A percentile compares a stretch with the other conserved stretches of the same genome.
These are phyloP conservation scores for Panulirus ornatus DNA, from an alignment of 1,140 invertebrate species.

Conservation along the genomic window DNA sequence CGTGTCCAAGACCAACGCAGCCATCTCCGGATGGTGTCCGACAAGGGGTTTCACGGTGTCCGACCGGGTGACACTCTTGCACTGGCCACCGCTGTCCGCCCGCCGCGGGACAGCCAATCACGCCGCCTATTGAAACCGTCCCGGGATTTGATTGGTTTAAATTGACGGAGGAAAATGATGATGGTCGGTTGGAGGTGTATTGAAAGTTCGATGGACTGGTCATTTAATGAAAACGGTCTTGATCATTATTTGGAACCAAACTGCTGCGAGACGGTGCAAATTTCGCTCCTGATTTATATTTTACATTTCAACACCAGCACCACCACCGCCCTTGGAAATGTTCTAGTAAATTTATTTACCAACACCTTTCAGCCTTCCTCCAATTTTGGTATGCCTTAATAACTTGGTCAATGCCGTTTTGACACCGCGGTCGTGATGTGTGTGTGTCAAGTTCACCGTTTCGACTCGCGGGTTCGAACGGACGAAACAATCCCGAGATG, in stretches of 20 bases:
- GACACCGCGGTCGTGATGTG: not conserved
- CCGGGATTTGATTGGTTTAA: conserved; percentile 72
- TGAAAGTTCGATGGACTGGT: conserved; percentile 73
- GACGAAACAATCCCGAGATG: conserved; percentile 26
- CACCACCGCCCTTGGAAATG: conserved; percentile 10
- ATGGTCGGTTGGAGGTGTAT: conserved; percentile 69
- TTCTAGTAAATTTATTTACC: conserved; percentile 1
- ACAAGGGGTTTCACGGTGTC: conserved; percentile 71
- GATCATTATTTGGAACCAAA: conserved; percentile 64
- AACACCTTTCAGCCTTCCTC: not conserved
- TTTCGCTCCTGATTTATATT: conserved; percentile 51
- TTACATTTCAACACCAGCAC: conserved; percentile 25
- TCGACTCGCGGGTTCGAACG: conserved; percentile 1
- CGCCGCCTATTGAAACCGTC: conserved; percentile 71
- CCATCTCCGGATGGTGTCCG: conserved; percentile 41
- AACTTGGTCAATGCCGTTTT: not conserved
- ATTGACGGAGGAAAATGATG: conserved; percentile 73
- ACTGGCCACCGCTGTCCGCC: conserved; percentile 66
- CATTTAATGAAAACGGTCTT: conserved; percentile 70
- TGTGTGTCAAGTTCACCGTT: not conserved
- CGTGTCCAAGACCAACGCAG: conserved; percentile 10
- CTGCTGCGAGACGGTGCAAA: conserved; percentile 42
- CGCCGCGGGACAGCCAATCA: conserved; percentile 70
- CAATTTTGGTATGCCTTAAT: conserved; percentile 1
- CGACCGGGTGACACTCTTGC: conserved; percentile 63